Evolutionary conservation across 2,113 vertebrate genomes (phyloP).

Genomic region (Odocoileus virginianus): DNA sequence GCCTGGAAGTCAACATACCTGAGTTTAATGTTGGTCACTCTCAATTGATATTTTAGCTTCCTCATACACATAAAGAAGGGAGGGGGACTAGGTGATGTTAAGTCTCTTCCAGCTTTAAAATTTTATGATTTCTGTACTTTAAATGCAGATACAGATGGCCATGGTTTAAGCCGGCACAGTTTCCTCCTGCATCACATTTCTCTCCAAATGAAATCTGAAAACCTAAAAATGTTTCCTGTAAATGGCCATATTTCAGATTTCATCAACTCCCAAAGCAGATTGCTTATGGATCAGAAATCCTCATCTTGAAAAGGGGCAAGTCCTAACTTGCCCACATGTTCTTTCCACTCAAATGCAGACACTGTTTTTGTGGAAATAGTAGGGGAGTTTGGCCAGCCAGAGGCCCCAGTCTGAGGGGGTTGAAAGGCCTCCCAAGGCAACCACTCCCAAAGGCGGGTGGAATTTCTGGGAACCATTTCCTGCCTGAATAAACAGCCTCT

Average conservation of each 20-base stretch:
- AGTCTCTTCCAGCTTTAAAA: not conserved
- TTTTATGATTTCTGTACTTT: not conserved
- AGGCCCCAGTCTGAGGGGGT: not conserved
- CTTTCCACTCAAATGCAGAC: not conserved
- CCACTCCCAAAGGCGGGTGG: slow-evolving; percentile 25
- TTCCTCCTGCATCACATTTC: not conserved
- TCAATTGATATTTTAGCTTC: not conserved
- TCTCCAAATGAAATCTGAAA: slow-evolving; percentile 22
- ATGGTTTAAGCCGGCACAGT: not conserved
- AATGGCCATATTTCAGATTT: slow-evolving; percentile 17
- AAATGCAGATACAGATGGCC: not conserved
- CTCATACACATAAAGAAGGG: not conserved
- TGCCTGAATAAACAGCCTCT: slow-evolving; percentile 14
- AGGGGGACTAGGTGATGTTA: not conserved
- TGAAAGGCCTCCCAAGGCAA: slow-evolving; percentile 33
- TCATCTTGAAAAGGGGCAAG: not conserved
- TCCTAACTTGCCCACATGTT: not conserved
- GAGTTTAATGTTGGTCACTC: not conserved
- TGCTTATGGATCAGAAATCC: not conserved
- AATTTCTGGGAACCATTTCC: slow-evolving; percentile 4
- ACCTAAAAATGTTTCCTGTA: not conserved
- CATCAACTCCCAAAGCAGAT: not conserved
- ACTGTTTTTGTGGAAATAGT: slow-evolving; percentile 8
- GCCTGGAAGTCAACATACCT: not conserved
- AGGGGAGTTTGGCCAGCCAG: not conserved